These are phyloP conservation scores for Drosophila nasuta DNA, from an alignment of 1,140 invertebrate species.

Conservation along the genomic window DNA sequence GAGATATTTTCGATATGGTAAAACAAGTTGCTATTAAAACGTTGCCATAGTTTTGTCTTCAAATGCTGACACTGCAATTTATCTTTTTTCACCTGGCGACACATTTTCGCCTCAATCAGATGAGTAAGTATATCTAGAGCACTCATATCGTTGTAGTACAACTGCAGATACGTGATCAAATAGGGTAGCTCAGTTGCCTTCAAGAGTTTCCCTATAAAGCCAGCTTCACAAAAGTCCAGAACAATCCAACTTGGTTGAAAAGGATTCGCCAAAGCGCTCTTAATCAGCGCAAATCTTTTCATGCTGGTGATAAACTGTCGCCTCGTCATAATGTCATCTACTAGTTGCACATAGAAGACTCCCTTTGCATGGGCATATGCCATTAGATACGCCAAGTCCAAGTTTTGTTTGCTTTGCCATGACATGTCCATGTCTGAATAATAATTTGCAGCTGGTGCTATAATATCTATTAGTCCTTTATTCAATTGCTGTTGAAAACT, in stretches of 20 bases:
- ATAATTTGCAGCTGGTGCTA: conserved; percentile 93
- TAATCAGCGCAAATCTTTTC: conserved; percentile 94
- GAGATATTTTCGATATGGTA: conserved; percentile 85
- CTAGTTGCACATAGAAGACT: conserved; percentile 94
- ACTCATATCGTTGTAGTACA: conserved; percentile 94
- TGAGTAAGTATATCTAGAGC: conserved; percentile 97
- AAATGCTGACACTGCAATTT: conserved; percentile 91
- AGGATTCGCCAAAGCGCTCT: conserved; percentile 87
- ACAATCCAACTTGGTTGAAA: conserved; percentile 93
- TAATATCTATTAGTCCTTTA: conserved; percentile 94
- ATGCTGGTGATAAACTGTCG: conserved; percentile 94
- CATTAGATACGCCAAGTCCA: conserved; percentile 98
- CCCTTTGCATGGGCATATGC: conserved; percentile 94
- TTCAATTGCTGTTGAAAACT: conserved; percentile 92
- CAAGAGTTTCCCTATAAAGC: conserved; percentile 98
- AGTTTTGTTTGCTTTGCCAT: conserved; percentile 99
- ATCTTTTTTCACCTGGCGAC: conserved; percentile 92
- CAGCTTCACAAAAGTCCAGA: conserved; percentile 96
- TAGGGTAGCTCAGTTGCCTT: conserved; percentile 94
- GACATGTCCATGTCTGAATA: conserved; percentile 96
- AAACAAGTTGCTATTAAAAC: conserved; percentile 96
- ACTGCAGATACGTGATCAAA: conserved; percentile 97
- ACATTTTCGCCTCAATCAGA: conserved; percentile 95
- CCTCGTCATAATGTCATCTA: conserved; percentile 97
- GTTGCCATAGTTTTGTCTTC: conserved; percentile 92